Conservation (phyloP, 2,888 invertebrate genomes). For the Andrena camellia region DNA sequence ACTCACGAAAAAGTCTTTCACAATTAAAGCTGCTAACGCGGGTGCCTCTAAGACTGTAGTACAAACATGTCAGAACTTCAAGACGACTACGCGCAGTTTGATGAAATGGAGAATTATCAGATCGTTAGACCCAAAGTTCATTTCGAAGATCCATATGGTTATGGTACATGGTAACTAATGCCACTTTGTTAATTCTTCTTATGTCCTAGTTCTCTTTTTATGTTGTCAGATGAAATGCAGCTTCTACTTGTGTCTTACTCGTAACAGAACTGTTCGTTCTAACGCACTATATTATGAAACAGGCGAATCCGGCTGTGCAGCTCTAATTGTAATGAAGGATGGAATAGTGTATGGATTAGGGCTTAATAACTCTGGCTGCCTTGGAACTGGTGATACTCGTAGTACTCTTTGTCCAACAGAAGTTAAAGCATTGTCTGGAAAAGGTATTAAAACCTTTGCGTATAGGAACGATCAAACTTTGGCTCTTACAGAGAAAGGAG, state of each 20-base stretch:
- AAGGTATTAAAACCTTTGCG: slow-evolving; percentile 86
- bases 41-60: slow-evolving; percentile 85
- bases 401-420: slow-evolving; percentile 86
- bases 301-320: slow-evolving; percentile 86
- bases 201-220: neutral
- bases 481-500: slow-evolving; percentile 86
- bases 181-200: neutral
- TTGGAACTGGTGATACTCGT: slow-evolving; percentile 86
- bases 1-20: slow-evolving; percentile 86
- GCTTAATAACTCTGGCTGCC: slow-evolving; percentile 87
- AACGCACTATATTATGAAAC: neutral
- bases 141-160: slow-evolving; percentile 85
- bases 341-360: slow-evolving; percentile 87
- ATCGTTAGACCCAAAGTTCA: slow-evolving; percentile 86
- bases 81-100: slow-evolving; percentile 82
- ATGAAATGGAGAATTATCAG: slow-evolving; percentile 88
- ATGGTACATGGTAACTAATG: slow-evolving; percentile 86
- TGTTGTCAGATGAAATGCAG: neutral
- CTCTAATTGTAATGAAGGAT: slow-evolving; percentile 87
- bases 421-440: slow-evolving; percentile 86
- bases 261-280: neutral
- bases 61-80: neutral
- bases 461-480: slow-evolving; percentile 88
- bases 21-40: slow-evolving; percentile 86
- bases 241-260: neutral